Conservation (phyloP, 2,888 invertebrate genomes). For the Ochropleura leucogaster region DNA sequence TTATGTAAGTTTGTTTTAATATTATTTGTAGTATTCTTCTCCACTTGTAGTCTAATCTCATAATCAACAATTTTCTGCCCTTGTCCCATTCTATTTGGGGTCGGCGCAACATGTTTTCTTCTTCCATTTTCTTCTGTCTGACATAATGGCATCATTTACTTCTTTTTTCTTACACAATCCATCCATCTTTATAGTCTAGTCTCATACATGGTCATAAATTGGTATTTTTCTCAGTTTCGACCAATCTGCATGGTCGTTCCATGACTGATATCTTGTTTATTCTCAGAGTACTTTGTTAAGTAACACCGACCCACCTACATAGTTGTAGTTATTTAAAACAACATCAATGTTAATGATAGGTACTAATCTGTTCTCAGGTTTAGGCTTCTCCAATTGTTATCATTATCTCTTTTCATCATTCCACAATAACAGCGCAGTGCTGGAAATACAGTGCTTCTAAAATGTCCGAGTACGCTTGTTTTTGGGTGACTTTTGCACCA, state of each 20-base stretch:
- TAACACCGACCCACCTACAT: no score
- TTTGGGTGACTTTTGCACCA: neutral
- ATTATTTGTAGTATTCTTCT: neutral
- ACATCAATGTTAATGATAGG: neutral
- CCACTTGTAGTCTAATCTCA: neutral
- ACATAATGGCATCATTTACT: no score
- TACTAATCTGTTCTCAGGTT: neutral
- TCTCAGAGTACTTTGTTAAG: no score
- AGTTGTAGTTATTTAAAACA: neutral
- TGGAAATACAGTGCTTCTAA: neutral
- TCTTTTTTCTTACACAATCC: no score
- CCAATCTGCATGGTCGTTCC: no score
- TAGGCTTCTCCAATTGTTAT: neutral
- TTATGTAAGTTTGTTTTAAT: constrained; percentile 45
- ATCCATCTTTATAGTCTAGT: neutral
- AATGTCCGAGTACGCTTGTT: neutral
- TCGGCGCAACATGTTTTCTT: no score
- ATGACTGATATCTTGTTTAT: no score
- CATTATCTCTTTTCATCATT: neutral
- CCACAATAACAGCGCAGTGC: neutral
- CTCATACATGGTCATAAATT: neutral
- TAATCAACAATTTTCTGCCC: no score
- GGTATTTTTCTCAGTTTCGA: no score
- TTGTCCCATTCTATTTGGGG: no score
- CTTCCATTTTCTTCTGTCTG: no score